Evolutionary conservation across 2,113 vertebrate species (phyloP).

Genomic region (Chionis minor): DNA sequence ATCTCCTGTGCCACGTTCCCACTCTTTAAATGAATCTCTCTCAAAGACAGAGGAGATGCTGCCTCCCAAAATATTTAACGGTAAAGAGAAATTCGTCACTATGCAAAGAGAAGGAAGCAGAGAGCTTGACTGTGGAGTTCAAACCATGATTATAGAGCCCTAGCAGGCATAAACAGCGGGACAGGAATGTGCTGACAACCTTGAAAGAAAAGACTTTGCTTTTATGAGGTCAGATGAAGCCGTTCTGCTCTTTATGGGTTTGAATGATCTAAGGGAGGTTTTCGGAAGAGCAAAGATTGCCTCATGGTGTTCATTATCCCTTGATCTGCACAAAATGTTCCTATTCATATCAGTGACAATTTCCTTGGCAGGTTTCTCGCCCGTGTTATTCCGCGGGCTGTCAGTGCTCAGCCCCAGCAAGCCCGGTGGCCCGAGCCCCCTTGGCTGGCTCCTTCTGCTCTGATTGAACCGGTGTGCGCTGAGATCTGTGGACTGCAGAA

Average conservation of each 20-base stretch:
- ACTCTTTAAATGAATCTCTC: neutral
- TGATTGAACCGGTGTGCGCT: fast-evolving
- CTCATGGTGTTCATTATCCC: neutral
- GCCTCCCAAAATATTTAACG: neutral
- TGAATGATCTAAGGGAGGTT: neutral
- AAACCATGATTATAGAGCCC: neutral
- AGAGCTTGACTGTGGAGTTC: neutral
- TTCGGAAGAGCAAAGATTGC: neutral
- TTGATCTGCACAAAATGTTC: neutral
- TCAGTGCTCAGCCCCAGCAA: fast-evolving
- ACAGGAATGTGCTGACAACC: neutral
- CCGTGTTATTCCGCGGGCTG: fast-evolving
- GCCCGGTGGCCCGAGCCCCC: neutral
- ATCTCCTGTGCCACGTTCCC: neutral
- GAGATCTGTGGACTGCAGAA: neutral
- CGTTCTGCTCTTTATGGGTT: neutral
- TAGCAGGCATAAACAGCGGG: neutral
- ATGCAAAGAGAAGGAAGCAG: neutral
- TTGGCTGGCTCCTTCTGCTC: neutral
- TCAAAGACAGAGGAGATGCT: neutral
- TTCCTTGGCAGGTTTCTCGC: neutral
- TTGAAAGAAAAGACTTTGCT: neutral
- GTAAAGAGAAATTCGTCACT: neutral
- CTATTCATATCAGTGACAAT: neutral
- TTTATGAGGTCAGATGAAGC: neutral